Evolutionary conservation across 2,113 vertebrate genomes (phyloP), one percentile per base, ranked within the genome.

Genomic region (Catharus fuscescens): DNA sequence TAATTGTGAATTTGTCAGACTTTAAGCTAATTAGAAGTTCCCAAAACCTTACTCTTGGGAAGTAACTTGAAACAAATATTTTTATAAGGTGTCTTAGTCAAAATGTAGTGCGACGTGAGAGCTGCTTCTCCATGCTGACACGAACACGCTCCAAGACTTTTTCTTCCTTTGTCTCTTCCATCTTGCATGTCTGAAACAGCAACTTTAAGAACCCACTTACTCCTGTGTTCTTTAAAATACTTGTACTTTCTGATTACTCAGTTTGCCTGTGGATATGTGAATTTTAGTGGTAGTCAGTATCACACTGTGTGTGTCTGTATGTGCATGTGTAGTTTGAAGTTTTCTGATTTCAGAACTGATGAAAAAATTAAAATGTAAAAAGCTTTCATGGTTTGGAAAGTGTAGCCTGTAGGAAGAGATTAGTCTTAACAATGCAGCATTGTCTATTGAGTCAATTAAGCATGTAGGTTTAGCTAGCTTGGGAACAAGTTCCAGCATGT

Each of bases 391-490:
- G 87, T 67, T 96, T 96, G 91, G 95, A 96, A 98, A 95, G 80
- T 81, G 82, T 90, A 95, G 94, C 96, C 97, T 95, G 71, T 96
- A 92, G 95, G 80, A 97, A 90, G 95, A 96, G 97, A 97, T 98
- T 97, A 97, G 83, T 77, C 53, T 88, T 92, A 92, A 98, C 97
- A 98, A 97, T 97, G 92, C 72, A 48, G 88, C 95, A 95, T 98
- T 98, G 97, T 98, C 96, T 96, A n/a, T 94, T 92, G 96, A 97
- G 95, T 98, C 93, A 96, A 91, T 98, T 98, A 98, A 98, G 94
- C 96, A 34, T 95, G 98, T 97, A 98, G 97, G 96, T 98, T 98
- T 98, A 97, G 95, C 88, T 95, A 96, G 97, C 70, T 96, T 97
- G 97, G 88, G 96, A 98, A 96, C 97, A 97, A 96, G 96, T 96